These are phyloP conservation scores for Palythoa grandis DNA, from an alignment of 92 coral and sea anemone species.

Conservation along the genomic window DNA sequence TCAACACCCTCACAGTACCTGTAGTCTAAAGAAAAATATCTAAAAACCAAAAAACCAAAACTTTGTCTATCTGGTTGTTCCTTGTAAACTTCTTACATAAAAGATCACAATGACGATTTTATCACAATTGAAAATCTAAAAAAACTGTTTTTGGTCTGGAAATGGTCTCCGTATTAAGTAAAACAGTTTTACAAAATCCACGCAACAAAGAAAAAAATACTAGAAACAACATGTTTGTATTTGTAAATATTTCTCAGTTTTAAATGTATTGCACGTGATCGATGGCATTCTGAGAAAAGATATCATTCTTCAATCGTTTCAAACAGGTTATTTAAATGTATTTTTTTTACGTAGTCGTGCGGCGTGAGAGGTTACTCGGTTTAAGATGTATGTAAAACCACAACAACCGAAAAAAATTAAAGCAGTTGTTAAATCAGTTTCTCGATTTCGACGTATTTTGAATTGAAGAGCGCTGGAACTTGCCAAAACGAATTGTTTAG, in stretches of 20 bases:
- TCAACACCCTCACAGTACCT: conserved; percentile 30
- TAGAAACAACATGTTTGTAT: background rate
- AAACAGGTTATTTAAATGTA: too few species aligned
- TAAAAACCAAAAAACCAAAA: background rate
- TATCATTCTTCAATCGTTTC: too few species aligned
- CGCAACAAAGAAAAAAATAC: background rate
- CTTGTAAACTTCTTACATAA: background rate
- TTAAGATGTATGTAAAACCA: too few species aligned
- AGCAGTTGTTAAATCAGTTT: too few species aligned
- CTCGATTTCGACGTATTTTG: too few species aligned
- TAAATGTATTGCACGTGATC: background rate
- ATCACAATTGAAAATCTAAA: background rate
- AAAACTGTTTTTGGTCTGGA: background rate
- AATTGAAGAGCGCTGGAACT: too few species aligned
- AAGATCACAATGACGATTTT: background rate
- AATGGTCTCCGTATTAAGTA: background rate
- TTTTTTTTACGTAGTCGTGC: too few species aligned
- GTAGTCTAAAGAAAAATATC: conserved; percentile 30
- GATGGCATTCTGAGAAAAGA: background rate
- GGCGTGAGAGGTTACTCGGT: too few species aligned
- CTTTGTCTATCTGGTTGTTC: background rate
- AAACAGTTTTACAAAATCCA: background rate
- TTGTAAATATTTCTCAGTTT: background rate
- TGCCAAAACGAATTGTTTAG: too few species aligned
- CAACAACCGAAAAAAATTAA: too few species aligned